Conservation (phyloP, 2,888 invertebrate genomes). For the Lottia scabra region DNA sequence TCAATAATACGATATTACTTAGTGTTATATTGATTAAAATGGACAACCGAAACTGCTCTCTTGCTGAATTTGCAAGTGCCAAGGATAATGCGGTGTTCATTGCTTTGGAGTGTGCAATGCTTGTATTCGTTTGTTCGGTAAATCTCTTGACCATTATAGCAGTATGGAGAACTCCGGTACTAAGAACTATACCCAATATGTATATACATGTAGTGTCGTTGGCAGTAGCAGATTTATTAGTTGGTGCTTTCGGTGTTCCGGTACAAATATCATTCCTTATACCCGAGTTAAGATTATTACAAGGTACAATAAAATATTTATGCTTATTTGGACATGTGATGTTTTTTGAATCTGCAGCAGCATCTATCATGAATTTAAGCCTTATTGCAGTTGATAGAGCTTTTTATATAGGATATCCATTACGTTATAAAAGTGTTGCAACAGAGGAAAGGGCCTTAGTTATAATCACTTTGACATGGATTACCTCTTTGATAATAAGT, state of each 20-base stretch:
- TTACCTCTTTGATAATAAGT: slow-evolving; percentile 11
- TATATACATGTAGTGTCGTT: slow-evolving; percentile 15
- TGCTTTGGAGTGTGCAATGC: neutral
- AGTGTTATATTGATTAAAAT: too few species aligned
- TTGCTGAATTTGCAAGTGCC: too few species aligned
- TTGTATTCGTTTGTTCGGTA: neutral
- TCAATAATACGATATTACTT: too few species aligned
- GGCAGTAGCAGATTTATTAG: slow-evolving; percentile 16
- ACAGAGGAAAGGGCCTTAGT: slow-evolving; percentile 16
- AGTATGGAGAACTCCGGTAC: neutral
- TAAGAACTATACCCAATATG: slow-evolving; percentile 11
- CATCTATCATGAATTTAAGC: slow-evolving; percentile 1
- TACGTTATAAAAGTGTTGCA: slow-evolving; percentile 18
- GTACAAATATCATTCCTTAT: slow-evolving; percentile 7
- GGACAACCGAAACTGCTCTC: too few species aligned
- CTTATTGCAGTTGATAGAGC: slow-evolving; percentile 8
- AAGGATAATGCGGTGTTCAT: neutral
- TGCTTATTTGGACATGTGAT: slow-evolving; percentile 4
- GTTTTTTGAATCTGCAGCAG: neutral
- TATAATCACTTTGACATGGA: slow-evolving; percentile 17
- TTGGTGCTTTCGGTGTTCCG: slow-evolving; percentile 2
- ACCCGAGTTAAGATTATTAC: neutral
- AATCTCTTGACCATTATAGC: slow-evolving; percentile 14
- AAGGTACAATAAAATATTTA: neutral
- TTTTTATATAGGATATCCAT: slow-evolving; percentile 22